Evolutionary conservation across 2,888 invertebrate genomes (phyloP), one percentile per base, ranked within the genome.

Genomic region (Agapostemon virescens): DNA sequence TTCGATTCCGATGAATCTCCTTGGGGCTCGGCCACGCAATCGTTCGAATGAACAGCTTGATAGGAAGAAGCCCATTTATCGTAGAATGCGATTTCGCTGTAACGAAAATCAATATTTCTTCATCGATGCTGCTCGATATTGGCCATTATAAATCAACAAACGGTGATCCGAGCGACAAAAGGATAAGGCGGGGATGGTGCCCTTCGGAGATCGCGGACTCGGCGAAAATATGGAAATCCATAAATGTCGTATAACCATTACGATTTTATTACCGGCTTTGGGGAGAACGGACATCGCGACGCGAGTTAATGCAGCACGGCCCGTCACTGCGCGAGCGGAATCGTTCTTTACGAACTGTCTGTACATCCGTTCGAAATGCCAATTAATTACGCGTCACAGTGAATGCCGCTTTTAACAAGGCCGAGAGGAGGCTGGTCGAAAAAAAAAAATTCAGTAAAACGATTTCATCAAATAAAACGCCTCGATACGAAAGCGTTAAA

Each of bases 81-180:
- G n/a, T 9, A 30, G 20, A 38, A 33, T 33, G 61, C 40, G 58
- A 52, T 40, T 52, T 30, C 66, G n/a, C 7, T 40, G 38, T 15
- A 52, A 58, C 23, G 23, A 33, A 69, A 69, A 58, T 45, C 42
- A 69, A 61, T 52, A 30, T 26, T 61, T 61, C 49, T 49, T 63
- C 9, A 11, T 15, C 20, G 30, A 38, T n/a, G 11, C 6, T 2
- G 9, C 15, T 38, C 20, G n/a, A 45, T 45, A 7, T n/a, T 15
- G 70, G 13, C 38, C 36, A 61, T 74, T 23, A n/a, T 63, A 69
- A 63, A 63, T 70, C 70, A 63, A 61, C 70, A 70, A 70, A 45
- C 13, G 61, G 26, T 38, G 52, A 7, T 20, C 4, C 23, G 45
- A 9, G 36, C 3, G 15, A 9, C 11, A 11, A 17, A 74, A 69